Evolutionary conservation across 2,113 vertebrate species (phyloP), one percentile per base, ranked within the genome.

Genomic region (Platycercus adscitus): DNA sequence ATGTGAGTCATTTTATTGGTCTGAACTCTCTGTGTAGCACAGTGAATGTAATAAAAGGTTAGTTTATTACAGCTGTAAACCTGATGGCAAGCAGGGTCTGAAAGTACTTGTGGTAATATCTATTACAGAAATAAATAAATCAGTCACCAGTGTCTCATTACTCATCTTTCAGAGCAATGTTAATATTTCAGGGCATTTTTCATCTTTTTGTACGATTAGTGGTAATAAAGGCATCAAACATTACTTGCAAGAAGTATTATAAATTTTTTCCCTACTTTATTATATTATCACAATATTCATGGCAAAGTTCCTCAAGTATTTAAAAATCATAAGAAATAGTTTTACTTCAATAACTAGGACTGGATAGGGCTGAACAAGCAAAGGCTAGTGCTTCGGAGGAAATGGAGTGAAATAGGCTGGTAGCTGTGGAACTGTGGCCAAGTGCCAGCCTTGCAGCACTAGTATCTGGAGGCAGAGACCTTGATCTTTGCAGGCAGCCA

Each of bases 1-100:
- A 39, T 0, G 0, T 39, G 12, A 21, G 5, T 35, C 13, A 29
- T 33, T 81, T 49, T 18, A 46, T 77, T 76, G 31, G 4, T 90
- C n/a, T 65, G 49, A 80, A 29, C 23, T n/a, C 7, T 0, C 4
- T 55, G 28, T 52, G 35, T 64, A 64, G 47, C 26, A 35, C 56
- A 64, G 55, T 60, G 9, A 75, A 60, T 77, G 15, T 64, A 73
- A 86, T 92, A 49, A 83, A 86, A 84, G 7, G 19, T 24, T 75
- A 44, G 31, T 56, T 92, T 81, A 88, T 66, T 79, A n/a, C 15
- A 17, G 56, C 44, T 71, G 18, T 79, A 41, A 89, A 79, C 52
- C 65, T 76, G 43, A 66, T 65, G 37, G 37, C 37, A 9, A 9
- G 37, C 56, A 64, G 55, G 46, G 5, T 52, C 41, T 85, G 58